These are phyloP conservation scores for Hydraecia micacea DNA, from an alignment of 2,888 invertebrate genomes.

Conservation along the genomic window DNA sequence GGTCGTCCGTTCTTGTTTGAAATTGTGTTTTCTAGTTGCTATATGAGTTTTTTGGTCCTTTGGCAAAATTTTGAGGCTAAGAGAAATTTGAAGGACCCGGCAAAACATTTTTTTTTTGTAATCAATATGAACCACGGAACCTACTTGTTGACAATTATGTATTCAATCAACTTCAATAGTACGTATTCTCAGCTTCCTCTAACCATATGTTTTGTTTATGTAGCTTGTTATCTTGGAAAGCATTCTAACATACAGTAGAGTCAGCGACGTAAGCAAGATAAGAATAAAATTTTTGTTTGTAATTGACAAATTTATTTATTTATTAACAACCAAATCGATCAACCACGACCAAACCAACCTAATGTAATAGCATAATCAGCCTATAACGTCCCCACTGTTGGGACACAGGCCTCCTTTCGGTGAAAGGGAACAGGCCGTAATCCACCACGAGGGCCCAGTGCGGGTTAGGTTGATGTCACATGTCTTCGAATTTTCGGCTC, in stretches of 20 bases:
- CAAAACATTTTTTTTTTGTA: background rate
- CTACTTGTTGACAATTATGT: too few relatives aligned
- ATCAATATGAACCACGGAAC: background rate
- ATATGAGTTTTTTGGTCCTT: constrained; percentile 28
- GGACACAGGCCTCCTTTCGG: background rate
- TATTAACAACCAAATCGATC: too few relatives aligned
- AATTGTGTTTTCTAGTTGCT: constrained; percentile 56
- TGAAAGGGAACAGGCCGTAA: background rate
- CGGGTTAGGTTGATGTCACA: background rate
- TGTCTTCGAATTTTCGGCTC: background rate
- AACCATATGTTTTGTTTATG: background rate
- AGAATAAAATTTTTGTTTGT: background rate
- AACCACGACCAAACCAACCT: too few relatives aligned
- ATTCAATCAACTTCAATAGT: background rate
- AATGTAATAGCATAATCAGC: background rate
- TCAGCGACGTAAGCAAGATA: too few relatives aligned
- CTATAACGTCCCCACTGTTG: background rate
- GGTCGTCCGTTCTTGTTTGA: constrained; percentile 69
- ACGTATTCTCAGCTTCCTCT: background rate
- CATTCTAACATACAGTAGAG: background rate
- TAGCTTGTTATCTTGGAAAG: background rate
- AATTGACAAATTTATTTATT: background rate
- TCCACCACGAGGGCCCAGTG: background rate
- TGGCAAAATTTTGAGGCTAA: background rate
- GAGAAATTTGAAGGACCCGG: background rate